Conservation (phyloP, 2,888 invertebrate species). For the Polyommatus iphigenia region DNA sequence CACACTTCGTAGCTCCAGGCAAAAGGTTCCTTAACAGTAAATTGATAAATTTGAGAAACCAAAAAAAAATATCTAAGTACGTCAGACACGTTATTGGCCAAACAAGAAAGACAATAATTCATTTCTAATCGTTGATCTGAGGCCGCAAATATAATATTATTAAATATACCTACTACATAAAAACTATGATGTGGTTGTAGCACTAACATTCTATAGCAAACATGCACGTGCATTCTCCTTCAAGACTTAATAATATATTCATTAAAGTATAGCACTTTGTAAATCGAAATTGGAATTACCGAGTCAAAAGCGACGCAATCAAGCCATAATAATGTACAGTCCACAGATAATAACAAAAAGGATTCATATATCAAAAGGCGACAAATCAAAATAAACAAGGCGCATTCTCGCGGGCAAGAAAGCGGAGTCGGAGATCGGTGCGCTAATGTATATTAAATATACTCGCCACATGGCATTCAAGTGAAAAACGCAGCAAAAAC, state of each 20-base stretch:
- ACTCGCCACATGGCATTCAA: conserved; percentile 62
- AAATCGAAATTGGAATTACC: conserved; percentile 46
- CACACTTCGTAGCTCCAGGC: too few relatives aligned
- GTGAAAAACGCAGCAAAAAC: conserved; percentile 76
- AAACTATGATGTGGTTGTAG: too few relatives aligned
- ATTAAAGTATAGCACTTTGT: conserved; percentile 33
- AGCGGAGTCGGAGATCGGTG: conserved; percentile 63
- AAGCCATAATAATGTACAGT: conserved; percentile 58
- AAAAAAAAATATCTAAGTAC: too few relatives aligned
- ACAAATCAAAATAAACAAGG: conserved; percentile 76
- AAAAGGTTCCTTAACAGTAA: too few relatives aligned
- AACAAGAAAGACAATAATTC: too few relatives aligned
- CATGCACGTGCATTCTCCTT: neutral
- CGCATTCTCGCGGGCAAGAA: conserved; percentile 67
- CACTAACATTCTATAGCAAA: too few relatives aligned
- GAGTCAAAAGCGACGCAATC: conserved; percentile 53
- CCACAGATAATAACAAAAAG: conserved; percentile 62
- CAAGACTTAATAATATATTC: conserved; percentile 7
- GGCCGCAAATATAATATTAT: too few relatives aligned
- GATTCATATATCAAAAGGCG: conserved; percentile 71
- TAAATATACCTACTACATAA: too few relatives aligned
- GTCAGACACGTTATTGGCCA: too few relatives aligned
- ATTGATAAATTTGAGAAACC: too few relatives aligned
- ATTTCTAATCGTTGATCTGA: too few relatives aligned
- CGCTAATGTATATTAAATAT: conserved; percentile 75